These are phyloP conservation scores for Sparidentex hasta DNA, from an alignment of 2,797 vertebrate species.

Conservation along the genomic window DNA sequence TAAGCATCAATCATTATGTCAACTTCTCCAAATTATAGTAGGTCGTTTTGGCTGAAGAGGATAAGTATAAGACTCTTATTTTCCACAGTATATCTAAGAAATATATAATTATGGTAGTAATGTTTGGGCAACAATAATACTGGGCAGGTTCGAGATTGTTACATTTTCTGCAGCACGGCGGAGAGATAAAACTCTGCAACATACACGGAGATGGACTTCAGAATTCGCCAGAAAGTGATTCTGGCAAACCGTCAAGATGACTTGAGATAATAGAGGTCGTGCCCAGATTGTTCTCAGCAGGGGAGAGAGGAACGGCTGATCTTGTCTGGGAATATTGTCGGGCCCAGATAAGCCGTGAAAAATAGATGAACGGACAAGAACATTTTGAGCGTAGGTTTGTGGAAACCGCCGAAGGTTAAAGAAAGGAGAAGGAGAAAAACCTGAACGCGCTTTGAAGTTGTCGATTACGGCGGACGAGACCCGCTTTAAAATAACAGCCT, in stretches of 20 bases:
- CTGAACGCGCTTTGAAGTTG: conserved; percentile 14
- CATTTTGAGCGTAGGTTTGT: conserved; percentile 4
- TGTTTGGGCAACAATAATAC: no score
- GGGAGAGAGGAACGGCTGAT: conserved; percentile 14
- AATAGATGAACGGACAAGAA: conserved; percentile 4
- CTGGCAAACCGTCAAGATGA: conserved; percentile 40
- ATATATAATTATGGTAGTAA: no score
- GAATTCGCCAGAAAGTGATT: conserved; percentile 27
- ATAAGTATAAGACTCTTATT: no score
- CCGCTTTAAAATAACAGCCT: not conserved
- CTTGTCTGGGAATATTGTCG: conserved; percentile 16
- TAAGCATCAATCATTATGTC: no score
- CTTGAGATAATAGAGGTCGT: conserved; percentile 25
- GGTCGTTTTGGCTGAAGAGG: no score
- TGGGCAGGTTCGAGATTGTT: no score
- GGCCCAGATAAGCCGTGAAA: conserved; percentile 3
- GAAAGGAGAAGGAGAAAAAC: conserved; percentile 7
- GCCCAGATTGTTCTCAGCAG: conserved; percentile 35
- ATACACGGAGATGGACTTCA: conserved; percentile 5
- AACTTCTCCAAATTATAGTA: no score
- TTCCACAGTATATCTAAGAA: no score
- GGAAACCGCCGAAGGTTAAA: conserved; percentile 7
- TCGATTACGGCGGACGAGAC: not conserved
- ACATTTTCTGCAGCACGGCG: not conserved
- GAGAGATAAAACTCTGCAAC: conserved; percentile 5